These are phyloP conservation scores for Catajapyx aquilonaris DNA, from an alignment of 1,140 invertebrate species.

Conservation along the genomic window DNA sequence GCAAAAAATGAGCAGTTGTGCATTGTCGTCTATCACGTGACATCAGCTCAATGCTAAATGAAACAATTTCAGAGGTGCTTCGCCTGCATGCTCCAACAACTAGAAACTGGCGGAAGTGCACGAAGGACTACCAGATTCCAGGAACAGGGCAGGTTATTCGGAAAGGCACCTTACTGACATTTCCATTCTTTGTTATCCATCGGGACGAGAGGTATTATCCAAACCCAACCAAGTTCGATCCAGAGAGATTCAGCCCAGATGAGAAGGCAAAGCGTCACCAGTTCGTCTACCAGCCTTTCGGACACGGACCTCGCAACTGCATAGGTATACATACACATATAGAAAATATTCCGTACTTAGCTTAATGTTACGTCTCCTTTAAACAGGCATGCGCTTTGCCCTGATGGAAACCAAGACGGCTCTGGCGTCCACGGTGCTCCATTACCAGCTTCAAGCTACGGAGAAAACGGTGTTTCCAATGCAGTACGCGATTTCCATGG, in stretches of 20 bases:
- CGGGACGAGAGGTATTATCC: constrained; percentile 28
- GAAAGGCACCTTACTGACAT: constrained; percentile 3
- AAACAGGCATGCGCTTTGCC: no score
- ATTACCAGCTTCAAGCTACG: no score
- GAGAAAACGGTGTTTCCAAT: no score
- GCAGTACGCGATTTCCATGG: no score
- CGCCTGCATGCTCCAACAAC: constrained; percentile 3
- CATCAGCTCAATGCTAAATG: no score
- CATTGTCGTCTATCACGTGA: no score
- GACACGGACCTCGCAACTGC: constrained; percentile 36
- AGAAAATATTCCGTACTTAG: no score
- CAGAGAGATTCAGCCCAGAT: constrained; percentile 32
- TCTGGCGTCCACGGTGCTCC: no score
- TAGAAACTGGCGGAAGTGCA: constrained; percentile 4
- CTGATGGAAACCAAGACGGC: no score
- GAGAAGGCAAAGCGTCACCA: constrained; percentile 26
- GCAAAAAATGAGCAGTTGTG: no score
- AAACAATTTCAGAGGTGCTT: constrained; percentile 7
- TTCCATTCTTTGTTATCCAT: constrained; percentile 27
- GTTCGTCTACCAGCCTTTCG: constrained; percentile 35
- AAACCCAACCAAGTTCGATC: constrained; percentile 30
- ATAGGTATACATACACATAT: no score
- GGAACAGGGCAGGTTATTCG: constrained; percentile 3
- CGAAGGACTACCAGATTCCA: constrained; percentile 7
- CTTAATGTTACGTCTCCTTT: no score